Evolutionary conservation across 2,888 invertebrate genomes (phyloP).

Genomic region (Lasioglossum pauxillum): DNA sequence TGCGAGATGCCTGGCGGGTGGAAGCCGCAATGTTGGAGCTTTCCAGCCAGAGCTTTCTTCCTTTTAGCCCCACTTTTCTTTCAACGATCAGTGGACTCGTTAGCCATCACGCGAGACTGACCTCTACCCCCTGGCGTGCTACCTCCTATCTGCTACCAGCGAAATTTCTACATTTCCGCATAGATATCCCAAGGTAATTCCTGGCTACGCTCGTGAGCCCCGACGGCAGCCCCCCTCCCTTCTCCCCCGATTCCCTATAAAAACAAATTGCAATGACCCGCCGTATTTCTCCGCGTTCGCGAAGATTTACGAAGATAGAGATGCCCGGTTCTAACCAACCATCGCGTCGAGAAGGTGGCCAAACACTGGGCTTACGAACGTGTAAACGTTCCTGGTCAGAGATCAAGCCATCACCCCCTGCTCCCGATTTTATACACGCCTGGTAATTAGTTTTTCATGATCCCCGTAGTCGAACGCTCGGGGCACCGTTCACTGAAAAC

Average conservation of each 20-base stretch:
- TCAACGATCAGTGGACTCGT: slow-evolving; percentile 69
- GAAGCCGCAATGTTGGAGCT: slow-evolving; percentile 52
- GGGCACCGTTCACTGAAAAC: neutral
- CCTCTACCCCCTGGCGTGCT: slow-evolving; percentile 59
- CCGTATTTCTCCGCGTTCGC: slow-evolving; percentile 63
- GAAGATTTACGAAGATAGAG: slow-evolving; percentile 67
- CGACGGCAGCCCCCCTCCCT: neutral
- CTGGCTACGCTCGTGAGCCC: slow-evolving; percentile 37
- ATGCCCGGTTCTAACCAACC: slow-evolving; percentile 29
- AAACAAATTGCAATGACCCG: slow-evolving; percentile 73
- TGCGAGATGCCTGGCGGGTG: slow-evolving; percentile 64
- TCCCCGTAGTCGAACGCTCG: neutral
- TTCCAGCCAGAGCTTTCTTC: slow-evolving; percentile 57
- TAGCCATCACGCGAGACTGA: slow-evolving; percentile 74
- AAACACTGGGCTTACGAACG: slow-evolving; percentile 6
- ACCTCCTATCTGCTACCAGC: slow-evolving; percentile 54
- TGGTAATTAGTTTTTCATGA: slow-evolving; percentile 67
- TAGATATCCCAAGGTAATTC: slow-evolving; percentile 73
- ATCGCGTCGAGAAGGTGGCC: slow-evolving; percentile 21
- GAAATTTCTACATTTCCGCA: slow-evolving; percentile 67
- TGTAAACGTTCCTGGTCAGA: neutral
- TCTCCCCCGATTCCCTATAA: slow-evolving; percentile 68
- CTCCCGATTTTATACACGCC: slow-evolving; percentile 43
- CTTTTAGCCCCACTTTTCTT: slow-evolving; percentile 55
- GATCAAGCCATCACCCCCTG: neutral